Evolutionary conservation across 1,140 invertebrate species (phyloP).

Genomic region (Caenorhabditis inopinata): DNA sequence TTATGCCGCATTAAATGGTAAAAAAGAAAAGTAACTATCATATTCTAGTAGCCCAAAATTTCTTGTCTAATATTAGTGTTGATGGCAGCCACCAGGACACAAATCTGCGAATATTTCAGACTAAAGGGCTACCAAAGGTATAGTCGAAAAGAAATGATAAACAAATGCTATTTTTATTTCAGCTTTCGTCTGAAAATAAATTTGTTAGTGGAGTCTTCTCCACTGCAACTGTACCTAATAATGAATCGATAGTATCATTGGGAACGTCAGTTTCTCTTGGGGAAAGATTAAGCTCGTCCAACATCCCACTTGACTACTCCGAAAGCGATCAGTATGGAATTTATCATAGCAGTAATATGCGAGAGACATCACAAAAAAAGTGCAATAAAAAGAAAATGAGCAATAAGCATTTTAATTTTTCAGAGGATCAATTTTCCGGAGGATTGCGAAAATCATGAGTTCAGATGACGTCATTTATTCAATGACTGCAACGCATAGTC

Average conservation of each 20-base stretch:
- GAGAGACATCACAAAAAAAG: constrained; percentile 10
- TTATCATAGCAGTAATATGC: not conserved
- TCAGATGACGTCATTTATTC: constrained; percentile 13
- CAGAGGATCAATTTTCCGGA: not conserved
- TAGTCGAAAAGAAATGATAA: not conserved
- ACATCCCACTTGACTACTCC: not conserved
- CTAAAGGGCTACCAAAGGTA: constrained; percentile 10
- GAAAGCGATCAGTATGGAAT: not conserved
- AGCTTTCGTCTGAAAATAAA: not conserved
- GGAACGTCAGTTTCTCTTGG: not conserved
- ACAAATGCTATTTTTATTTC: not conserved
- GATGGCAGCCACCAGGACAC: constrained; percentile 1
- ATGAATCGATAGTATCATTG: not conserved
- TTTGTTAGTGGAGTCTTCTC: not conserved
- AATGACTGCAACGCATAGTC: constrained; percentile 5
- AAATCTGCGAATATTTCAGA: not conserved
- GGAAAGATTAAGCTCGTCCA: not conserved
- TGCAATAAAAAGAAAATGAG: not conserved
- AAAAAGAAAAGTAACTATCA: constrained; percentile 24
- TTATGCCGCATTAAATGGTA: not conserved
- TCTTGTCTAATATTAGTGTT: not conserved
- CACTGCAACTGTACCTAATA: not conserved
- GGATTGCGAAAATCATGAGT: not conserved
- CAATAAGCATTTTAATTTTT: not conserved
- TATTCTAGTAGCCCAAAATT: constrained; percentile 16